A percentile compares a stretch with the other conserved stretches of the same genome.
phyloP scores from a whole-genome alignment of 2,113 vertebrate genomes.

The Oryzias javanicus region DNA sequence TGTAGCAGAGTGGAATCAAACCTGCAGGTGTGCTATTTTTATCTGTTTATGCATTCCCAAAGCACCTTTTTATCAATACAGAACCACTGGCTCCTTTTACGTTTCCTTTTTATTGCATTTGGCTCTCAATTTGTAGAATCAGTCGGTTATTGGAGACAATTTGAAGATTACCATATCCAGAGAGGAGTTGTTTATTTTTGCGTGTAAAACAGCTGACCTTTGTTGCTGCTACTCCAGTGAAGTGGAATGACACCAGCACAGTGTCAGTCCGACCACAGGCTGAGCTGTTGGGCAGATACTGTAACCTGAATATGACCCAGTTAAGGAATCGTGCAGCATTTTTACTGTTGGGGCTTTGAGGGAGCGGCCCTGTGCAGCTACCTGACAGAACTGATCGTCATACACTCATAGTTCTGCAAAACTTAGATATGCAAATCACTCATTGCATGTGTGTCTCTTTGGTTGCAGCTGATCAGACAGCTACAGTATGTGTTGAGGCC shows the following conservation, averaged over 20 bases:
- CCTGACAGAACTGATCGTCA: not conserved
- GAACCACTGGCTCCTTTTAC: constrained; percentile 22
- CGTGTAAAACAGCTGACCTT: constrained; percentile 42
- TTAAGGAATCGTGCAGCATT: constrained; percentile 23
- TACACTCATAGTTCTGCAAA: not conserved
- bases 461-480: constrained; percentile 19
- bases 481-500: constrained; percentile 19
- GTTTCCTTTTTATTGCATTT: constrained; percentile 8
- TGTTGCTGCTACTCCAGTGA: constrained; percentile 32
- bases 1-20: constrained; percentile 57
- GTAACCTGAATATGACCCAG: constrained; percentile 47
- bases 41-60: not conserved
- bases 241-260: constrained; percentile 39
- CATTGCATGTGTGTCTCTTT: constrained; percentile 4
- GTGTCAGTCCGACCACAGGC: constrained; percentile 41
- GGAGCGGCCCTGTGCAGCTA: constrained; percentile 4
- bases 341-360: constrained; percentile 22
- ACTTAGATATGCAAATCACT: constrained; percentile 18
- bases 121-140: constrained; percentile 21
- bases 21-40: constrained; percentile 21
- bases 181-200: constrained; percentile 41
- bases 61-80: constrained; percentile 51
- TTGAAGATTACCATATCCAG: constrained; percentile 24
- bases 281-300: constrained; percentile 35
- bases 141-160: constrained; percentile 41